Conservation (phyloP, 2,888 invertebrate species). For the Strigamia crassipes region DNA sequence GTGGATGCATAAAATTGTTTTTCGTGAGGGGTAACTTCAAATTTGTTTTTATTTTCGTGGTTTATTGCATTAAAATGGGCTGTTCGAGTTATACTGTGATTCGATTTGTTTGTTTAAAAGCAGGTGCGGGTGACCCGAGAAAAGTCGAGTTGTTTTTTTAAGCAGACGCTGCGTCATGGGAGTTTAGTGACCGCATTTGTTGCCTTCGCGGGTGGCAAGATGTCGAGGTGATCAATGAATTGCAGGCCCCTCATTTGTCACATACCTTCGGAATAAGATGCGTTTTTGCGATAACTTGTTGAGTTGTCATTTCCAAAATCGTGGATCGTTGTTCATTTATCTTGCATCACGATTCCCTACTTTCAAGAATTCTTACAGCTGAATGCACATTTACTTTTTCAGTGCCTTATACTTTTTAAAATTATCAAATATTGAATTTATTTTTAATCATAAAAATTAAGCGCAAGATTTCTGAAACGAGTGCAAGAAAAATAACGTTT, state of each 20-base stretch:
- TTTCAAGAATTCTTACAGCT: not conserved
- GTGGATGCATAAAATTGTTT: not conserved
- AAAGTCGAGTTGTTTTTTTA: conserved; percentile 3
- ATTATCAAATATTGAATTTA: too few relatives aligned
- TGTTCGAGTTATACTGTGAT: not conserved
- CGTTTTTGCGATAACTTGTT: conserved; percentile 1
- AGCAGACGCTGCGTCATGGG: conserved; percentile 6
- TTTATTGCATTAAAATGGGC: not conserved
- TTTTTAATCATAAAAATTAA: too few relatives aligned
- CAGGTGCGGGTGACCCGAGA: not conserved
- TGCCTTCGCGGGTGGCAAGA: conserved; percentile 11
- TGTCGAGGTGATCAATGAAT: conserved; percentile 16
- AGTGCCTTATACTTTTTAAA: too few relatives aligned
- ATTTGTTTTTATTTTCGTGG: not conserved
- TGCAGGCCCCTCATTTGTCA: conserved; percentile 2
- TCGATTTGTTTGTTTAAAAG: not conserved
- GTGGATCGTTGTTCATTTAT: not conserved
- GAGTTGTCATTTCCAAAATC: not conserved
- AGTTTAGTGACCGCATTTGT: conserved; percentile 11
- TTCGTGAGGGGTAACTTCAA: not conserved
- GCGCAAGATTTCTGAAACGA: too few relatives aligned
- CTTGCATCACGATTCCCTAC: not conserved
- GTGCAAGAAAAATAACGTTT: too few relatives aligned
- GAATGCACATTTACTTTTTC: not conserved
- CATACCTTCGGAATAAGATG: not conserved